Conservation (phyloP, 2,888 invertebrate genomes). For the Ormyrus pomaceus region DNA sequence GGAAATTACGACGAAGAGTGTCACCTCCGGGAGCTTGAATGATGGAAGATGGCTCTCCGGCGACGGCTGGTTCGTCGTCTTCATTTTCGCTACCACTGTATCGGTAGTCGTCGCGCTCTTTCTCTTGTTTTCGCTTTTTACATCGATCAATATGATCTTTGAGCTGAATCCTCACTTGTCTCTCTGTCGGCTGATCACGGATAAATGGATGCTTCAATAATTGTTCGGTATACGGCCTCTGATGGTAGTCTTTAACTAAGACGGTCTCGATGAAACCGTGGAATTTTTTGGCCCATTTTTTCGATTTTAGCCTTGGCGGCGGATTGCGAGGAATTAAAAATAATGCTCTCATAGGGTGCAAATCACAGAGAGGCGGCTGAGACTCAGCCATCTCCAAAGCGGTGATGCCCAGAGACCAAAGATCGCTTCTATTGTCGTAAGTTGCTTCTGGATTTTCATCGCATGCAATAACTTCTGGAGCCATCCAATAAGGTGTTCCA, state of each 20-base stretch:
- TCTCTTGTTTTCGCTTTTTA: constrained; percentile 95
- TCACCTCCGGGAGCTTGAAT: constrained; percentile 94
- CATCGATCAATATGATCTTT: constrained; percentile 99
- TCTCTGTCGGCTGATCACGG: constrained; percentile 98
- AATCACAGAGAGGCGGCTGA: constrained; percentile 98
- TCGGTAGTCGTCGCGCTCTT: constrained; percentile 79
- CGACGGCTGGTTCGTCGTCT: constrained; percentile 93
- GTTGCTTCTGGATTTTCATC: constrained; percentile 99
- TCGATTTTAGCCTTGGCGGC: constrained; percentile 97
- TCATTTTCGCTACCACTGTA: constrained; percentile 99
- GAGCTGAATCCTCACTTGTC: constrained; percentile 97
- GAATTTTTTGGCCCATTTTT: constrained; percentile 99
- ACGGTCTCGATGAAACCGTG: constrained; percentile 99
- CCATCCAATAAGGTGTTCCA: constrained; percentile 99
- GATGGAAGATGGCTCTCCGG: constrained; percentile 96
- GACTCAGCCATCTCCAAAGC: constrained; percentile 99
- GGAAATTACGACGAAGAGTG: constrained; percentile 97
- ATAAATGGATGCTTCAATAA: constrained; percentile 98
- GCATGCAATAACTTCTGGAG: constrained; percentile 99
- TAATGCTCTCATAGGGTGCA: constrained; percentile 98
- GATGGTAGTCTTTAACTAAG: constrained; percentile 98
- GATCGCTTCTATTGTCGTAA: constrained; percentile 97
- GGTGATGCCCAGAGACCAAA: constrained; percentile 96
- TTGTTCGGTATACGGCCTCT: constrained; percentile 98
- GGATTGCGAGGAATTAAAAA: constrained; percentile 99